Percentiles rank a stretch among this genome's conserved stretches.
These are phyloP conservation scores for Perccottus glenii DNA, from an alignment of 2,113 vertebrate genomes.

Conservation along the genomic window DNA sequence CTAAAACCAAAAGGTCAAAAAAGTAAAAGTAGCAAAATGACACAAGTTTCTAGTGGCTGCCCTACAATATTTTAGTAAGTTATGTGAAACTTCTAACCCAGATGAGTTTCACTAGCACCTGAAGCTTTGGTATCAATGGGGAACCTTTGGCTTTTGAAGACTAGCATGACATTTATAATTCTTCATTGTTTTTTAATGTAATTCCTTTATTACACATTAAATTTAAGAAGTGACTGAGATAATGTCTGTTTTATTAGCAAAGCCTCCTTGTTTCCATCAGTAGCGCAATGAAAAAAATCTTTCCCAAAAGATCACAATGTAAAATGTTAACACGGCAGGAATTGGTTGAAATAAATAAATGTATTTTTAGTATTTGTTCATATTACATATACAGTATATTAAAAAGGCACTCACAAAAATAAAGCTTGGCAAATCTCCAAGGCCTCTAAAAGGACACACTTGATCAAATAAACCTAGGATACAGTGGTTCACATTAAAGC, in stretches of 20 bases:
- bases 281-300: too few relatives aligned
- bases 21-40: neutral
- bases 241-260: too few relatives aligned
- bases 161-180: too few relatives aligned
- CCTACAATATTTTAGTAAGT: neutral
- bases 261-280: too few relatives aligned
- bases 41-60: neutral
- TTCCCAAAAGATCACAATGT: too few relatives aligned
- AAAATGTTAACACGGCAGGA: neutral
- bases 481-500: neutral
- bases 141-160: too few relatives aligned
- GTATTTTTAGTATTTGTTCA: too few relatives aligned
- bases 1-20: neutral
- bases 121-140: neutral
- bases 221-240: too few relatives aligned
- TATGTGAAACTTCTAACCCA: neutral
- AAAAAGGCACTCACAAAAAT: too few relatives aligned
- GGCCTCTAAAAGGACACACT: neutral
- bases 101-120: neutral
- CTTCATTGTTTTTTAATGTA: too few relatives aligned
- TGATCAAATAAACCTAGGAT: slow-evolving; percentile 6
- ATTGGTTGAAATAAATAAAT: neutral
- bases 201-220: too few relatives aligned
- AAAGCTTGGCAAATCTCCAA: neutral
- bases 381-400: too few relatives aligned